Evolutionary conservation across 2,113 vertebrate genomes (phyloP), one percentile per base, ranked within the genome.

Genomic region (Rhegmatorhina hoffmannsi): DNA sequence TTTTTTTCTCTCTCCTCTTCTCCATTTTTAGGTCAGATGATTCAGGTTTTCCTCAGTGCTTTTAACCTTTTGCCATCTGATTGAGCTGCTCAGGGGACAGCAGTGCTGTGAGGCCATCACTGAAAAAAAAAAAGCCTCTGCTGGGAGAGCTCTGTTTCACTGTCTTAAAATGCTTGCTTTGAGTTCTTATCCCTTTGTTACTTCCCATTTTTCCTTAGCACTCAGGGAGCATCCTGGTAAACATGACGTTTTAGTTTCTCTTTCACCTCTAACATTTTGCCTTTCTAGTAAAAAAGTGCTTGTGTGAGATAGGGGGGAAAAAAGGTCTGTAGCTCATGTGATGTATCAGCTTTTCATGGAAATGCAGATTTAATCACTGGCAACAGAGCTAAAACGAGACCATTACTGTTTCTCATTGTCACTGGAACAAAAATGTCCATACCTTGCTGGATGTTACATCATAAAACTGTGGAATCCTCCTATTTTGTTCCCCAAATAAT

Each of bases 11-110:
- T 50, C n/a, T 68, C 13, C 52, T 75, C 55, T 86, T 69, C 90
- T 84, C 85, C 85, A 72, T 88, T 94, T 96, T 96, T 94, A 79
- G 79, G 85, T 90, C 79, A 89, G 79, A 93, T 97, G 94, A 97
- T 92, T 96, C 94, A 95, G 90, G 87, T 93, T 96, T 95, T 97
- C 94, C 92, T 93, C 55, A 11, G 26, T 86, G 90, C 72, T 95
- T 93, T 93, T 96, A 94, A 90, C 90, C 93, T 91, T 85, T 49
- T 56, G 92, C 82, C 80, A 25, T 68, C 64, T 84, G 75, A 92
- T 47, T 1, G 36, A 85, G 85, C 64, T 75, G 80, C 83, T 92
- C 55, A 44, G 86, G 68, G 85, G 92, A 50, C 82, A 67, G 82
- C n/a, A 49, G 36, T 33, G 29, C 78, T 80, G 59, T 55, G 90